Base-by-base conservation (phyloP, 2,113 vertebrate genomes). In the Brachyhypopomus gauderio region DNA sequence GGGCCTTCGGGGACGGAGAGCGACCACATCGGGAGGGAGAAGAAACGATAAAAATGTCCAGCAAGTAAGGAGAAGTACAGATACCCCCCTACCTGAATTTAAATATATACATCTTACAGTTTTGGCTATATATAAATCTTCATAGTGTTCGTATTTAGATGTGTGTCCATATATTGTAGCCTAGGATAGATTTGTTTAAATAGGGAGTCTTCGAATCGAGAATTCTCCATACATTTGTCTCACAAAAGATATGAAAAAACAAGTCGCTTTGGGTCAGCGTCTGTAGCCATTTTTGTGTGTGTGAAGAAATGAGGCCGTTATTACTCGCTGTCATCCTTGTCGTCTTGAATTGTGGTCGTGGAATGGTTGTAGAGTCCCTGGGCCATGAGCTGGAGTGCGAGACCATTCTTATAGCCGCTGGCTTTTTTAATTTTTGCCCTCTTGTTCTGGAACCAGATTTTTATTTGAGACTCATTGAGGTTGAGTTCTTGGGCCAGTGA, bases 51-150 rank as follows among this genome's bases (percentile, higher is more conserved):
- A 87, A 91, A 92, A 90, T 90, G 90, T 94, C 93, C 91, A 94
- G 93, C 93, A 93, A 94, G 93, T 93, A 95, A 92, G 92, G 93
- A 92, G 92, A 89, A 89, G 92, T 94, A 94, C 84, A 88, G 93
- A 93, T 91, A 87, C 92, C 90, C 90, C 67, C 95, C 95, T 95
- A 95, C 93, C 95, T 96, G 95, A 95, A 97, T 95, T 96, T 94
- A 96, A 97, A 96, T 96, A 96, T 98, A 93, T 96, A 98, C 94
- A 93, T 95, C 94, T 93, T 96, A 97, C 93, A 91, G 90, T 96
- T 95, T 94, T 95, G 96, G 96, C 95, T 98, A 97, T 96, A 95
- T 93, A 98, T 94, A 96, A 95, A 95, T 94, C 91, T 90, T 91
- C 90, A 92, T 93, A 92, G 88, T 86, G 91, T 87, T 87, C 87